These are phyloP conservation scores for Cisticola juncidis DNA, from an alignment of 2,113 vertebrate species.

Conservation along the genomic window DNA sequence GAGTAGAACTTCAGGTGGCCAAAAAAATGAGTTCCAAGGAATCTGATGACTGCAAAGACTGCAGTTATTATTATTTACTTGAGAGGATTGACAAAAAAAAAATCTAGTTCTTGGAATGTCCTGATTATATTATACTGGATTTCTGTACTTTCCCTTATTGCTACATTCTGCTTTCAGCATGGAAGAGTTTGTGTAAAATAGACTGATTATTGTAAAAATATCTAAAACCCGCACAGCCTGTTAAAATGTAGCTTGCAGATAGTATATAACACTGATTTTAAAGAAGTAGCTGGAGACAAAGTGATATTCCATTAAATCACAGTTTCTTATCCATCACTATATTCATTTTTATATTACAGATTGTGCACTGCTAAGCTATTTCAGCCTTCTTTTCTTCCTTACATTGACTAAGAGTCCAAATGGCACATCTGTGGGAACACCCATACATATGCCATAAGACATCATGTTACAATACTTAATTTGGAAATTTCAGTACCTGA, in stretches of 20 bases:
- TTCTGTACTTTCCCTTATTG: slow-evolving; percentile 33
- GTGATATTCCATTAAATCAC: slow-evolving; percentile 54
- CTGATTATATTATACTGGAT: slow-evolving; percentile 5
- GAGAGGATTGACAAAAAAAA: background rate
- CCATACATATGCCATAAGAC: background rate
- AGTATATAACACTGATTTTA: slow-evolving; percentile 51
- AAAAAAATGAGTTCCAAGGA: background rate
- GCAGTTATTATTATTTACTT: background rate
- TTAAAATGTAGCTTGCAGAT: slow-evolving; percentile 67
- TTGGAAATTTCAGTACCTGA: background rate
- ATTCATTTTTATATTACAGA: slow-evolving; percentile 50
- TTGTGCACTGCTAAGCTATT: background rate
- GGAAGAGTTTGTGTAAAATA: slow-evolving; percentile 56
- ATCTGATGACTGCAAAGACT: background rate
- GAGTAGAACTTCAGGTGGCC: slow-evolving; percentile 18
- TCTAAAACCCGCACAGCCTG: slow-evolving; percentile 41
- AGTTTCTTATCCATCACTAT: slow-evolving; percentile 25
- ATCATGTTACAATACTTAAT: background rate
- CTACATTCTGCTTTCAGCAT: slow-evolving; percentile 20
- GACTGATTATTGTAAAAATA: slow-evolving; percentile 55
- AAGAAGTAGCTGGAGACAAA: slow-evolving; percentile 56
- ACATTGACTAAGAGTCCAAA: background rate
- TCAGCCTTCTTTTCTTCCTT: background rate
- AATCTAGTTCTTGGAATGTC: background rate
- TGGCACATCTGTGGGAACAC: background rate